Conservation (phyloP, 2,113 vertebrate genomes). For the Acanthochromis polyacanthus region DNA sequence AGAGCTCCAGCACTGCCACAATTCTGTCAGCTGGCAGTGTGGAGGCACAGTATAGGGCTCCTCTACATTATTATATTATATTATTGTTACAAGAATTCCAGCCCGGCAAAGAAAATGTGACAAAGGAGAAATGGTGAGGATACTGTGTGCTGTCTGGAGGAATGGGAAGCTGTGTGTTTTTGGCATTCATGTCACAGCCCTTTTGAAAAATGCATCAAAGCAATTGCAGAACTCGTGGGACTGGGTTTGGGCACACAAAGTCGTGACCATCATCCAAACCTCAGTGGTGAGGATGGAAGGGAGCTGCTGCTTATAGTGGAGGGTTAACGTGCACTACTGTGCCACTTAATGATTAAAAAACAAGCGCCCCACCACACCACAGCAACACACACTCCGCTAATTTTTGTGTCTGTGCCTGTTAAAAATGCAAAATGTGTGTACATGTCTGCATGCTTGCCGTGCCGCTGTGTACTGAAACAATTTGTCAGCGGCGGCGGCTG, state of each 20-base stretch:
- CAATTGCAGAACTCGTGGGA: slow-evolving; percentile 69
- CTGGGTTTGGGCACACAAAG: slow-evolving; percentile 73
- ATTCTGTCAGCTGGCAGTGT: slow-evolving; percentile 57
- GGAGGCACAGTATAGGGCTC: slow-evolving; percentile 44
- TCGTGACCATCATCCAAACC: slow-evolving; percentile 76
- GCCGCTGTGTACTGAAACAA: slow-evolving; percentile 42
- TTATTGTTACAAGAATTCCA: slow-evolving; percentile 51
- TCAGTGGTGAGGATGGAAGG: slow-evolving; percentile 50
- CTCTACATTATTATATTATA: slow-evolving; percentile 51
- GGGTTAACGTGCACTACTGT: slow-evolving; percentile 53
- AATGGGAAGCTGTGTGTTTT: slow-evolving; percentile 66
- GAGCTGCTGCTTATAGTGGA: slow-evolving; percentile 48
- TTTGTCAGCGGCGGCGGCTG: slow-evolving; percentile 45
- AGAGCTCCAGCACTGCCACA: slow-evolving; percentile 44
- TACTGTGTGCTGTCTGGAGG: slow-evolving; percentile 67
- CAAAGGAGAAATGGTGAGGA: slow-evolving; percentile 61
- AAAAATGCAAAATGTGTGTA: slow-evolving; percentile 20
- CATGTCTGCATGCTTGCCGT: neutral
- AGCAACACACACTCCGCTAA: slow-evolving; percentile 39
- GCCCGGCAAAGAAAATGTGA: slow-evolving; percentile 55
- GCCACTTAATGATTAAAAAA: slow-evolving; percentile 60
- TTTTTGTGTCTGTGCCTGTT: slow-evolving; percentile 39
- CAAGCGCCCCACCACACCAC: slow-evolving; percentile 37
- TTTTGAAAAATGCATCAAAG: slow-evolving; percentile 85
- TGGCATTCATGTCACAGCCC: slow-evolving; percentile 78